phyloP scores from a whole-genome alignment of 1,140 invertebrate species.

The Trichonephila clavipes region DNA sequence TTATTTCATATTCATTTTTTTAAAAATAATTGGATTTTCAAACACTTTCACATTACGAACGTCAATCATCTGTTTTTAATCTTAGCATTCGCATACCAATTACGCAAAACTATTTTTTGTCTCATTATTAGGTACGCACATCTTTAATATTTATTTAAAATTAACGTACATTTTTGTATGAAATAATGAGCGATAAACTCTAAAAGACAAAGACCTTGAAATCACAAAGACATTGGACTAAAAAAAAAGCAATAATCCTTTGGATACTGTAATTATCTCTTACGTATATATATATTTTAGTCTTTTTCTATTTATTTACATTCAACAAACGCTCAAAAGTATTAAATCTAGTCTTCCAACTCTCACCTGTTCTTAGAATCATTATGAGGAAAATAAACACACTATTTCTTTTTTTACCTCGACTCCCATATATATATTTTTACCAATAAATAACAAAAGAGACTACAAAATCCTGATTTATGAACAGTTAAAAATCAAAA shows the following conservation, averaged over 20 bases:
- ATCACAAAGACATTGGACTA: neutral
- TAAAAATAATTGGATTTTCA: too few relatives aligned
- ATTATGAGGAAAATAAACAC: slow-evolving; percentile 18
- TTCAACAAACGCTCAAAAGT: slow-evolving; percentile 4
- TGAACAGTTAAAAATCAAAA: slow-evolving; percentile 25
- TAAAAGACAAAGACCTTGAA: neutral
- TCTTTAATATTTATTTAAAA: too few relatives aligned
- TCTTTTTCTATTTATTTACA: slow-evolving; percentile 23
- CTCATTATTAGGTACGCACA: too few relatives aligned
- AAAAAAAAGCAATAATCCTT: neutral
- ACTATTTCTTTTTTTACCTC: neutral
- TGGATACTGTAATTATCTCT: neutral
- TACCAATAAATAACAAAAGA: slow-evolving; percentile 32
- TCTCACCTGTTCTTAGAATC: slow-evolving; percentile 40
- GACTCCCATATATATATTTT: slow-evolving; percentile 37
- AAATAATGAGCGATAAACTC: neutral
- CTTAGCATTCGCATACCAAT: too few relatives aligned
- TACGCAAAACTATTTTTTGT: too few relatives aligned
- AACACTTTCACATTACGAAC: too few relatives aligned
- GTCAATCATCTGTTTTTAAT: too few relatives aligned
- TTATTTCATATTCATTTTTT: too few relatives aligned
- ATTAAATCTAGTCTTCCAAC: slow-evolving; percentile 43
- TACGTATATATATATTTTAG: slow-evolving; percentile 4
- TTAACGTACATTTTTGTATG: too few relatives aligned
- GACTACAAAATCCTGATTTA: slow-evolving; percentile 62